These are phyloP conservation scores for Piscicola geometra DNA, from an alignment of 2,888 invertebrate genomes.

Conservation along the genomic window DNA sequence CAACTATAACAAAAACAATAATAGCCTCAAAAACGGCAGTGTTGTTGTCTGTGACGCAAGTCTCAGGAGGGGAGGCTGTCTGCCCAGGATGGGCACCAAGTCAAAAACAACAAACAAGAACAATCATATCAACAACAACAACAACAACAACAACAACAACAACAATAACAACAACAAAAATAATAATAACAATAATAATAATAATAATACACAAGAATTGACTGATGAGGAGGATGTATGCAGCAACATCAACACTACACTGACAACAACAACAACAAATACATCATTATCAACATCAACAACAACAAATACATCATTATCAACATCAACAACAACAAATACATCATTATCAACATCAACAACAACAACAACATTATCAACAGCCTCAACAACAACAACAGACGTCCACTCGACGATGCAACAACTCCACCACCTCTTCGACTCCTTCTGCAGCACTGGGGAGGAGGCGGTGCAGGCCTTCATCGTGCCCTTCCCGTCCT, in stretches of 20 bases:
- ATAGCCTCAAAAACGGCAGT: neutral
- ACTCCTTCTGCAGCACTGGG: neutral
- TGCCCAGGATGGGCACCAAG: constrained; percentile 16
- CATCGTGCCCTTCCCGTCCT: neutral
- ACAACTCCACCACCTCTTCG: neutral
- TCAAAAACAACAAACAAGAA: neutral
- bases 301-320: neutral
- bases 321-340: neutral
- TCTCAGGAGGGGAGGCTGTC: neutral
- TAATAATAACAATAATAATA: neutral
- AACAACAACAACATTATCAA: constrained; percentile 2
- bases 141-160: constrained; percentile 11
- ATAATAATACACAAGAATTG: neutral
- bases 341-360: neutral
- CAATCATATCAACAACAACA: constrained; percentile 2
- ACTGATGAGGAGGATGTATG: neutral
- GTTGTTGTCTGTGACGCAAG: neutral
- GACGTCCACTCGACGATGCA: too few relatives aligned
- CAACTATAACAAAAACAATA: neutral
- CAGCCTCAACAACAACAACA: neutral
- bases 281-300: neutral
- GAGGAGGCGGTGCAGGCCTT: neutral
- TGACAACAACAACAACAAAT: neutral
- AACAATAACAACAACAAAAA: neutral
- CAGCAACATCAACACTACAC: neutral